phyloP scores from a whole-genome alignment of 2,113 vertebrate species.

The Elachura formosa region DNA sequence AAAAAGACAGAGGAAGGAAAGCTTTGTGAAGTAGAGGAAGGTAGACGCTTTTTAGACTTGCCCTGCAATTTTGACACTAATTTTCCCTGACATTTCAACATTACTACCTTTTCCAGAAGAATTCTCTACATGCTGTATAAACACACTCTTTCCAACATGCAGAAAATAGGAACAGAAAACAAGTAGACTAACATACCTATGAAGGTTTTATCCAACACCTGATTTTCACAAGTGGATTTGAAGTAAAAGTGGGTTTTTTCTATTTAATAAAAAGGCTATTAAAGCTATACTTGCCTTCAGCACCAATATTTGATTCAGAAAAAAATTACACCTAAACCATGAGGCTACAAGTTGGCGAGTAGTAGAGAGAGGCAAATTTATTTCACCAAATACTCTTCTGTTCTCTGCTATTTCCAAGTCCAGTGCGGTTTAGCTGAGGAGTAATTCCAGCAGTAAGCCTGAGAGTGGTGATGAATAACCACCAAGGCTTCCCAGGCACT shows the following conservation, averaged over 20 bases:
- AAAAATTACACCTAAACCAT: neutral
- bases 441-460: neutral
- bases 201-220: neutral
- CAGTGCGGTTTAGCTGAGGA: neutral
- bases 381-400: neutral
- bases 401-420: neutral
- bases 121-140: neutral
- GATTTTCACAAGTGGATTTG: neutral
- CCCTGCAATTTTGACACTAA: neutral
- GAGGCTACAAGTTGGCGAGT: neutral
- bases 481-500: neutral
- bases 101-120: neutral
- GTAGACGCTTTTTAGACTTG: neutral
- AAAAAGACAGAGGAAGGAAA: neutral
- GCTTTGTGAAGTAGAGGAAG: neutral
- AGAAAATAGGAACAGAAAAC: neutral
- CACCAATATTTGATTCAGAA: neutral
- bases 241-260: neutral
- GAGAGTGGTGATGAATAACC: neutral
- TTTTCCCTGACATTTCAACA: neutral
- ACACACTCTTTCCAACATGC: neutral
- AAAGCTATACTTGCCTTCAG: slow-evolving; percentile 58
- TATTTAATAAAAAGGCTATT: neutral
- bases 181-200: neutral
- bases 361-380: neutral